These are phyloP conservation scores for Bellardia pandia DNA, from an alignment of 2,888 invertebrate species.

Conservation along the genomic window DNA sequence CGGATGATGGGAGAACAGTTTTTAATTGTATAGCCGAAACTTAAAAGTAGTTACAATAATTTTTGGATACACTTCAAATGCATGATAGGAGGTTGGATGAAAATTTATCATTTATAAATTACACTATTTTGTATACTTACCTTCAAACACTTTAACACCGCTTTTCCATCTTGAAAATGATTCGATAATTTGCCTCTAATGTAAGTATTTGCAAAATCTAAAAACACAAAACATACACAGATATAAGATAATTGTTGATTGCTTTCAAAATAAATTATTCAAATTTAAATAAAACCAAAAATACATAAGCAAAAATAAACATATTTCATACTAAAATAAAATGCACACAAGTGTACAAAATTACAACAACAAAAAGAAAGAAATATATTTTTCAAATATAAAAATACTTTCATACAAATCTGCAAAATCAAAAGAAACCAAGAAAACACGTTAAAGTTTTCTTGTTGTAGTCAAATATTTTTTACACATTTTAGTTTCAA, in stretches of 20 bases:
- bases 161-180: neutral
- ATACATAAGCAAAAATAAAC: neutral
- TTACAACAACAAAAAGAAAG: neutral
- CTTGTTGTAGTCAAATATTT: neutral
- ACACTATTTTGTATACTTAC: no score
- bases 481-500: conserved; percentile 28
- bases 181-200: neutral
- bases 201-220: neutral
- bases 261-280: conserved; percentile 17
- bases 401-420: neutral
- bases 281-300: neutral
- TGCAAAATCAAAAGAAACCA: neutral
- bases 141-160: no score
- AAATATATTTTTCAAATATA: neutral
- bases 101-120: no score
- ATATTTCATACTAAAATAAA: neutral
- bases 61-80: no score
- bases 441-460: neutral
- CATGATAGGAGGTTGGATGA: no score
- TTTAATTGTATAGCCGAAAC: no score
- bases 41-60: no score
- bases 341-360: neutral
- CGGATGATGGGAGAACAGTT: no score
- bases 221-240: neutral
- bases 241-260: conserved; percentile 17